Conservation (phyloP, 2,888 invertebrate species). For the Abrostola tripartita region DNA sequence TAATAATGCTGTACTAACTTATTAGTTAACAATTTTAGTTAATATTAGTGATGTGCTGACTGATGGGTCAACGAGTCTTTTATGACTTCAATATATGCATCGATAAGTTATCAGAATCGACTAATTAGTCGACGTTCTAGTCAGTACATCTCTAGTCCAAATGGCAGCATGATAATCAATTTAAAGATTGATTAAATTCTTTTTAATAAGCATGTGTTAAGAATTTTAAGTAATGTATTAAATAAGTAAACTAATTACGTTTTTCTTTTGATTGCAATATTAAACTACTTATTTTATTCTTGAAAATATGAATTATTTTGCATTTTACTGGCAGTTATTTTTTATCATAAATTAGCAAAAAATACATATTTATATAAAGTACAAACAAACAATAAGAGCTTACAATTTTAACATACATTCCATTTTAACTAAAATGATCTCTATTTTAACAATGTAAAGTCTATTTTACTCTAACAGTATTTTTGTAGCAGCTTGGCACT, state of each 20-base stretch:
- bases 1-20: slow-evolving; percentile 1
- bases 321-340: slow-evolving; percentile 18
- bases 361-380: slow-evolving; percentile 28
- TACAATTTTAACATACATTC: slow-evolving; percentile 56
- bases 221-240: neutral
- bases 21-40: slow-evolving; percentile 12
- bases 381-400: slow-evolving; percentile 52
- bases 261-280: neutral
- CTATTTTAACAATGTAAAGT: slow-evolving; percentile 56
- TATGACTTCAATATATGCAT: slow-evolving; percentile 5
- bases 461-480: slow-evolving; percentile 63
- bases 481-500: slow-evolving; percentile 57
- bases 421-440: slow-evolving; percentile 65
- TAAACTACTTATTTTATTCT: slow-evolving; percentile 3
- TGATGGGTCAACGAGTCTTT: slow-evolving; percentile 26
- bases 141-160: slow-evolving; percentile 47
- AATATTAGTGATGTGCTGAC: slow-evolving; percentile 40
- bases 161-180: slow-evolving; percentile 12
- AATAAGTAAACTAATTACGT: neutral
- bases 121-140: slow-evolving; percentile 17
- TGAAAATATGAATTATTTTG: neutral
- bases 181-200: slow-evolving; percentile 9
- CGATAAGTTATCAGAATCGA: slow-evolving; percentile 10
- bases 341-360: slow-evolving; percentile 2
- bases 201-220: slow-evolving; percentile 9